Percentiles rank a stretch among this genome's conserved stretches.
Evolutionary conservation across 2,797 vertebrate genomes (phyloP).

Genomic region (Poeciliopsis paucimaculata): DNA sequence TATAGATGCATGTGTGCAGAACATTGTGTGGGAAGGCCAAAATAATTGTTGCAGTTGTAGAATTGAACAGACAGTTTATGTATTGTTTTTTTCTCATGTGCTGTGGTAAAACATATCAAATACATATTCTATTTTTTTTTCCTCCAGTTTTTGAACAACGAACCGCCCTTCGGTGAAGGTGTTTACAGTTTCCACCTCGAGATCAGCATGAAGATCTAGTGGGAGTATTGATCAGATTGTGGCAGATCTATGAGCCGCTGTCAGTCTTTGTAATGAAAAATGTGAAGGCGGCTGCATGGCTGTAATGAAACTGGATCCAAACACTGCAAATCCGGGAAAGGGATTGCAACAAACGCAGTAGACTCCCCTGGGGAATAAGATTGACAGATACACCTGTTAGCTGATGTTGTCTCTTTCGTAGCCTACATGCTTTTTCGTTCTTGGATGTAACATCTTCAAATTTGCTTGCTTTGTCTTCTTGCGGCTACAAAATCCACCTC

Average conservation of each 20-base stretch:
- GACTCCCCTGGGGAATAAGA: slow-evolving; percentile 23
- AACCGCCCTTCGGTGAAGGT: fast-evolving
- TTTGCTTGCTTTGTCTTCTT: neutral
- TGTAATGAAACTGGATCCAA: slow-evolving; percentile 16
- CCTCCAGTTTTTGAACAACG: neutral
- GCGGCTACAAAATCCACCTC: neutral
- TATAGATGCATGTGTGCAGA: slow-evolving; percentile 5
- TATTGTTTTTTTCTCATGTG: neutral
- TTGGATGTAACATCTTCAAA: neutral
- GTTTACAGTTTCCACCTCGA: slow-evolving; percentile 1
- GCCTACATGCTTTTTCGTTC: neutral
- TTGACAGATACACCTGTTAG: slow-evolving; percentile 29
- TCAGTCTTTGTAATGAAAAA: slow-evolving; percentile 41
- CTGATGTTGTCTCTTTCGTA: slow-evolving; percentile 27
- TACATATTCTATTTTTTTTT: neutral
- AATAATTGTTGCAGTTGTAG: slow-evolving; percentile 17
- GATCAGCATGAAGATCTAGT: neutral
- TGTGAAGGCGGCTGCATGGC: slow-evolving; percentile 1
- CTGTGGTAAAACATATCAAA: neutral
- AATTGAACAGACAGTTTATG: neutral
- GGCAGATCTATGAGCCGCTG: slow-evolving; percentile 31
- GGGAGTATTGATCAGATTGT: slow-evolving; percentile 23
- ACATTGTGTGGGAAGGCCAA: slow-evolving; percentile 20
- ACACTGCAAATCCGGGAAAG: slow-evolving; percentile 28
- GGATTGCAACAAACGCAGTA: slow-evolving; percentile 18